These are phyloP conservation scores for Caenorhabditis brenneri DNA, from an alignment of 1,140 invertebrate species.

Conservation along the genomic window DNA sequence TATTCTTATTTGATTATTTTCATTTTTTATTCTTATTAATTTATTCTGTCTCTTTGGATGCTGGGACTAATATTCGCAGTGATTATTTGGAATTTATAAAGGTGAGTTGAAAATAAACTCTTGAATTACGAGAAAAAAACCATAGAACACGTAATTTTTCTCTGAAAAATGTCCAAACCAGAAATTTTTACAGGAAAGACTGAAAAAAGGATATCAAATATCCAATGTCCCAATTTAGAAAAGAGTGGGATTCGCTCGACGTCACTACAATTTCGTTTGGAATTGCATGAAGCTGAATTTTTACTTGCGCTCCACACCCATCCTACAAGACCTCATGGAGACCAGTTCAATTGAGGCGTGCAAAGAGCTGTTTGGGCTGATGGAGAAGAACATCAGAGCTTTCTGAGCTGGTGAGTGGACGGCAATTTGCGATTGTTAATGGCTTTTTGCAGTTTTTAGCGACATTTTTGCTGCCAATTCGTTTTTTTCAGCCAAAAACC, in stretches of 20 bases:
- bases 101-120: no score
- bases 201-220: neutral
- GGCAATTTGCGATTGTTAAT: neutral
- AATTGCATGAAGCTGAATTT: slow-evolving; percentile 73
- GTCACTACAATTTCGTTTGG: neutral
- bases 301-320: slow-evolving; percentile 82
- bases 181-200: no score
- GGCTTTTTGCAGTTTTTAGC: neutral
- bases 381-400: slow-evolving; percentile 78
- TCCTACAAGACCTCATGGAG: slow-evolving; percentile 91
- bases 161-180: no score
- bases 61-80: no score
- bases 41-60: no score
- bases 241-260: neutral
- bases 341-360: slow-evolving; percentile 84
- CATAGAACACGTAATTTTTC: no score
- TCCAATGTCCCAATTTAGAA: neutral
- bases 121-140: no score
- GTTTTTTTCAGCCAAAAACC: neutral
- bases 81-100: no score
- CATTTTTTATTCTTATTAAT: no score
- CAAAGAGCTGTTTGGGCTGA: slow-evolving; percentile 85
- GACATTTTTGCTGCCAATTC: neutral
- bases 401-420: slow-evolving; percentile 59
- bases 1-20: no score